Conservation (phyloP, 2,888 invertebrate species). For the Acrobasis repandana region DNA sequence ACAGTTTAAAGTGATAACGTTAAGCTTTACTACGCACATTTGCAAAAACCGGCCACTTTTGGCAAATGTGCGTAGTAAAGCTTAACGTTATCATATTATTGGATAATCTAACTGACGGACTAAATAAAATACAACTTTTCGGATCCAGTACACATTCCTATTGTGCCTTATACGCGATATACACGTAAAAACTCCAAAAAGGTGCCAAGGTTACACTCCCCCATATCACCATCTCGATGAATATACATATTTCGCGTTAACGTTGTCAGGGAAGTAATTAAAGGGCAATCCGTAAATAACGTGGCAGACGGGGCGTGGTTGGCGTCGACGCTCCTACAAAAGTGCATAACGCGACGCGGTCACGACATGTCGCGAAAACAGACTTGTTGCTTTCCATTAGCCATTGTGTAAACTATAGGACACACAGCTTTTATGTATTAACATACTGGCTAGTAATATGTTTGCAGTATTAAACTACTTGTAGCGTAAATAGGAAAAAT, state of each 20-base stretch:
- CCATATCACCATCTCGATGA: conserved; percentile 37
- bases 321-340: conserved; percentile 43
- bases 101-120: no score
- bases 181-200: neutral
- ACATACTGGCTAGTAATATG: no score
- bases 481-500: no score
- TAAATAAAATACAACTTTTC: no score
- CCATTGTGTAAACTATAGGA: neutral
- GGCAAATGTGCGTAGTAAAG: no score
- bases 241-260: conserved; percentile 60
- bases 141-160: no score
- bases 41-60: no score
- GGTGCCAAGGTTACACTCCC: neutral
- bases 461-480: no score
- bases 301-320: conserved; percentile 58
- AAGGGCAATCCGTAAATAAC: conserved; percentile 55
- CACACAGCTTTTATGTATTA: neutral
- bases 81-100: no score
- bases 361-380: conserved; percentile 43
- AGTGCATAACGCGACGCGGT: conserved; percentile 52
- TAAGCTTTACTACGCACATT: no score
- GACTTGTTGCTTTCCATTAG: conserved; percentile 15
- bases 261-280: conserved; percentile 64
- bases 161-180: no score
- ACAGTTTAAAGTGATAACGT: no score